phyloP scores from a whole-genome alignment of 2,888 invertebrate genomes.

The Drosophila bunnanda region DNA sequence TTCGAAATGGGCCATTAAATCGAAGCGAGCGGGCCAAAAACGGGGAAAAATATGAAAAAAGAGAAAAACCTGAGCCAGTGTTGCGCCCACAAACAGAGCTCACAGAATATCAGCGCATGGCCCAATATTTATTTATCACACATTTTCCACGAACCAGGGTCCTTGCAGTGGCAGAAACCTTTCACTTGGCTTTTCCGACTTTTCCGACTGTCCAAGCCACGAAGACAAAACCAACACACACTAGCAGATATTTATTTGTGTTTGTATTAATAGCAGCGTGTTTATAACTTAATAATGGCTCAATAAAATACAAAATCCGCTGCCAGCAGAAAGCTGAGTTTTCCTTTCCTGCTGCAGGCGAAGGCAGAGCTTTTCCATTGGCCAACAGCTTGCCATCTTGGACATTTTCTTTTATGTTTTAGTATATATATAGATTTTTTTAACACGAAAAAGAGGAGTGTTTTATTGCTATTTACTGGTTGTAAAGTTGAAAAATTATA shows the following conservation, averaged over 20 bases:
- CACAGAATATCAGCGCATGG: constrained; percentile 65
- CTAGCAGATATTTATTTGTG: constrained; percentile 70
- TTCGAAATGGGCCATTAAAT: constrained; percentile 77
- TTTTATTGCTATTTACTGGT: not conserved
- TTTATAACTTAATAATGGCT: constrained; percentile 81
- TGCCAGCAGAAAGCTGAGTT: constrained; percentile 43
- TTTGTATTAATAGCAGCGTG: constrained; percentile 78
- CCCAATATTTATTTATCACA: constrained; percentile 77
- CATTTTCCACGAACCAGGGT: constrained; percentile 66
- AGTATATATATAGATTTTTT: not conserved
- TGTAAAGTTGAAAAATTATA: not conserved
- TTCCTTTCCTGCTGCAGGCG: constrained; percentile 64
- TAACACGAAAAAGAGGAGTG: not conserved
- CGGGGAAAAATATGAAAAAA: not conserved
- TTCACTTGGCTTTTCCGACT: constrained; percentile 59
- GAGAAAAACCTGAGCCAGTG: constrained; percentile 19
- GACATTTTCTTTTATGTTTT: constrained; percentile 9
- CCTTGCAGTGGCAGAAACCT: constrained; percentile 57
- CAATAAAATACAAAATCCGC: constrained; percentile 69
- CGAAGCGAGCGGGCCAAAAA: constrained; percentile 59
- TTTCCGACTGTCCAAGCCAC: constrained; percentile 28
- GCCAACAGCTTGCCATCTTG: constrained; percentile 11
- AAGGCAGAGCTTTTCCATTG: constrained; percentile 24
- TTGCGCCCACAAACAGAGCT: constrained; percentile 53
- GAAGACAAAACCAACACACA: constrained; percentile 24